These are phyloP conservation scores for Tenthredo livida DNA, from an alignment of 2,888 invertebrate species.

Conservation along the genomic window DNA sequence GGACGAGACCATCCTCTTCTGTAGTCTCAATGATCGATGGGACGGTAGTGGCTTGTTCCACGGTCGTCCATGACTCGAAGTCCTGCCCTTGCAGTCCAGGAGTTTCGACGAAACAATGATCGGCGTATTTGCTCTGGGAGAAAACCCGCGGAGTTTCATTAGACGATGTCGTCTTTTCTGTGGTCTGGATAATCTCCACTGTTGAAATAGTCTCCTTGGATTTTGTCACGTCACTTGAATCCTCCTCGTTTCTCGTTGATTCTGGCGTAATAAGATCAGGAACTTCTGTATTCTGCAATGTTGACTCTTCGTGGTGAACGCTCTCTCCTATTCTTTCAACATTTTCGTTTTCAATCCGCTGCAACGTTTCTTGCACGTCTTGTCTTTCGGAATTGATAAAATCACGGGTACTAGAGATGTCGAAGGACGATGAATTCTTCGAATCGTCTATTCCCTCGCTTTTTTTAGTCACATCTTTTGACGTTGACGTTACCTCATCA, in stretches of 20 bases:
- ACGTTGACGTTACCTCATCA: background rate
- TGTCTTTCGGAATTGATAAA: conserved; percentile 8
- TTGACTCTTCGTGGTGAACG: background rate
- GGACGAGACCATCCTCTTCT: conserved; percentile 53
- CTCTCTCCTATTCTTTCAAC: background rate
- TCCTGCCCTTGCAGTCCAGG: conserved; percentile 48
- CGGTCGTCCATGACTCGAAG: conserved; percentile 66
- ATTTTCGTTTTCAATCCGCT: background rate
- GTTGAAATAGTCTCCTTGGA: conserved; percentile 45
- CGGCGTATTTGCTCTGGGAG: conserved; percentile 36
- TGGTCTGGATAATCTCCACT: conserved; percentile 35
- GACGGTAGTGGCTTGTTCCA: conserved; percentile 62
- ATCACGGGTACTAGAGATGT: conserved; percentile 9
- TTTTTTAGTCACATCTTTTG: background rate
- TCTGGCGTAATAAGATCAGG: background rate
- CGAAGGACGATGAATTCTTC: background rate
- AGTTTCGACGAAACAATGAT: conserved; percentile 24
- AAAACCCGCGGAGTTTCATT: conserved; percentile 30
- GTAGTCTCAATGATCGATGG: conserved; percentile 63
- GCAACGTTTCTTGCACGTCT: background rate
- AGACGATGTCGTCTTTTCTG: conserved; percentile 5
- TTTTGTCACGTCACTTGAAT: conserved; percentile 10
- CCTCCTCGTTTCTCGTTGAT: conserved; percentile 15
- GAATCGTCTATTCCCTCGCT: background rate
- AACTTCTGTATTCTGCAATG: background rate